Conservation (phyloP, 2,888 invertebrate species). For the Xestia sexstrigata region DNA sequence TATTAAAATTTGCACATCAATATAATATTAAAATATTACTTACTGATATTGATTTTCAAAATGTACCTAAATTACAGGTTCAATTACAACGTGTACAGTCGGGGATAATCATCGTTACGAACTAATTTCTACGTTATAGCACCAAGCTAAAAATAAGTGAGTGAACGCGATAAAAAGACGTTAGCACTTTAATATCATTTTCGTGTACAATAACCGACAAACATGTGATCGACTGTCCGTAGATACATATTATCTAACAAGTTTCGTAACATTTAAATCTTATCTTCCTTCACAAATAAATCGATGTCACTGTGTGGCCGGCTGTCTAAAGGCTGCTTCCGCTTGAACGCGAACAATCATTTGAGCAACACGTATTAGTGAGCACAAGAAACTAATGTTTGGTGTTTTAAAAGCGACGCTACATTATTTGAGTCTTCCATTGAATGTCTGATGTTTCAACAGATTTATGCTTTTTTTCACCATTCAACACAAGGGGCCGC, state of each 20-base stretch:
- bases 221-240: conserved; percentile 4
- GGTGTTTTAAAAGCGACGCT: conserved; percentile 14
- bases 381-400: conserved; percentile 34
- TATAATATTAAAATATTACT: conserved; percentile 20
- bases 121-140: conserved; percentile 67
- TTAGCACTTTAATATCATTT: conserved; percentile 44
- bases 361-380: conserved; percentile 60
- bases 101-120: conserved; percentile 56
- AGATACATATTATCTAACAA: conserved; percentile 20
- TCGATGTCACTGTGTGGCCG: conserved; percentile 30
- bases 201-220: conserved; percentile 30
- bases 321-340: conserved; percentile 3
- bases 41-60: conserved; percentile 36
- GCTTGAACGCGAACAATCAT: conserved; percentile 34
- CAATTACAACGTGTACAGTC: conserved; percentile 57
- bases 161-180: conserved; percentile 52
- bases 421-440: neutral
- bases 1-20: conserved; percentile 41
- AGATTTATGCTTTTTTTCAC: neutral
- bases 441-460: neutral
- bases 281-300: conserved; percentile 17
- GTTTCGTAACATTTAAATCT: conserved; percentile 30
- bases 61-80: conserved; percentile 36
- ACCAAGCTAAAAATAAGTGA: conserved; percentile 70
- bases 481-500: no score